Evolutionary conservation across 2,113 vertebrate species (phyloP).

Genomic region (Donacobius atricapilla): DNA sequence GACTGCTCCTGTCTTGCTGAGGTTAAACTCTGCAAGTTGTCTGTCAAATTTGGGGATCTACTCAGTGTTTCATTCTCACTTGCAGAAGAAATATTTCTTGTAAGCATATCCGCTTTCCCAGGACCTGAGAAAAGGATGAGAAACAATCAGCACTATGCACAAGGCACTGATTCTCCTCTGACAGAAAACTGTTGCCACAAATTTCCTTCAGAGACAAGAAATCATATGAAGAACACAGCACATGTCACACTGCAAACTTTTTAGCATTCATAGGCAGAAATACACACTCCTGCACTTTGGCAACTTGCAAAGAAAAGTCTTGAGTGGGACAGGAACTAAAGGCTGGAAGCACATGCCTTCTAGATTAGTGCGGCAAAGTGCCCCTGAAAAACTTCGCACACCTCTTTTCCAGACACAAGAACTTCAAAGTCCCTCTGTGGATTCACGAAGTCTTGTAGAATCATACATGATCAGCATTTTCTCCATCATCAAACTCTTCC

Average conservation of each 20-base stretch:
- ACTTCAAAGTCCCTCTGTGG: neutral
- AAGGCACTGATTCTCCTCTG: neutral
- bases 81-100: neutral
- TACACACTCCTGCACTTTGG: neutral
- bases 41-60: neutral
- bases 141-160: neutral
- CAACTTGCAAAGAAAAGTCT: neutral
- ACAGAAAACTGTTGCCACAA: neutral
- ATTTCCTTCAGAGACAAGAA: neutral
- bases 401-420: neutral
- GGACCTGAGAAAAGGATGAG: neutral
- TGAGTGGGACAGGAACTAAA: neutral
- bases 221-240: neutral
- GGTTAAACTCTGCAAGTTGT: neutral
- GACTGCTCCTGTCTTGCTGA: no score
- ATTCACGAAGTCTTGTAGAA: neutral
- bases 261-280: neutral
- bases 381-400: neutral
- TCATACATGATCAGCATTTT: neutral
- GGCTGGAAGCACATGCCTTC: neutral
- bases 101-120: rapidly evolving
- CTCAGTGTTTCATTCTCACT: slow-evolving; percentile 34
- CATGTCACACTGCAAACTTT: neutral
- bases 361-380: neutral
- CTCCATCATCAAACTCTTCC: neutral